Conservation (phyloP, 1,140 invertebrate genomes). For the Drosophila ironensis region DNA sequence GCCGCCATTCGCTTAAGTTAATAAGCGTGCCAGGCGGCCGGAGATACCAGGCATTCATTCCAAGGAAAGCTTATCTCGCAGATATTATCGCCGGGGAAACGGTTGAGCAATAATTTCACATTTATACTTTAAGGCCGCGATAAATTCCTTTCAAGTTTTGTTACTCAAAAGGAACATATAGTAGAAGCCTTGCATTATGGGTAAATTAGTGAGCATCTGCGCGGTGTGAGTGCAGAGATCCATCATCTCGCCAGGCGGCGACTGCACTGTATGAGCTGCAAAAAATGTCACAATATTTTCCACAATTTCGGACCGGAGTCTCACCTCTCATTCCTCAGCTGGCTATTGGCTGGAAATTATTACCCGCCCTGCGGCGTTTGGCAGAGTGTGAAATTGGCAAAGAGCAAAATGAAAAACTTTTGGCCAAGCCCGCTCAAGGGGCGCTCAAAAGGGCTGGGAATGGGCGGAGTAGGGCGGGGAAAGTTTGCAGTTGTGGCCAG, state of each 20-base stretch:
- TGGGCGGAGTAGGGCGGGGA: not conserved
- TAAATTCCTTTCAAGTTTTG: too few relatives aligned
- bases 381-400: constrained; percentile 78
- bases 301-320: constrained; percentile 26
- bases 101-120: too few relatives aligned
- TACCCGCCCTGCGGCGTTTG: constrained; percentile 66
- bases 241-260: not conserved
- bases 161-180: too few relatives aligned
- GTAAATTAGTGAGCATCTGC: too few relatives aligned
- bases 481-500: constrained; percentile 12
- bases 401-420: constrained; percentile 75
- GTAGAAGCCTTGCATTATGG: too few relatives aligned
- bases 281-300: constrained; percentile 36
- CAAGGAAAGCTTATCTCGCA: constrained; percentile 17
- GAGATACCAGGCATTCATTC: constrained; percentile 11
- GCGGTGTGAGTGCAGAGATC: too few relatives aligned
- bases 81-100: constrained; percentile 9
- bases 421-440: constrained; percentile 21
- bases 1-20: constrained; percentile 59
- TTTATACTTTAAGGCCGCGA: too few relatives aligned
- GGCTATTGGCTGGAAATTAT: constrained; percentile 61
- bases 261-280: not conserved
- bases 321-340: constrained; percentile 29
- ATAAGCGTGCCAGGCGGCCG: constrained; percentile 50
- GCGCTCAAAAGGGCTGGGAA: not conserved